Percentiles rank a stretch among this genome's conserved stretches.
Evolutionary conservation across 2,797 vertebrate genomes (phyloP).

Genomic region (Leptodactylus fallax): DNA sequence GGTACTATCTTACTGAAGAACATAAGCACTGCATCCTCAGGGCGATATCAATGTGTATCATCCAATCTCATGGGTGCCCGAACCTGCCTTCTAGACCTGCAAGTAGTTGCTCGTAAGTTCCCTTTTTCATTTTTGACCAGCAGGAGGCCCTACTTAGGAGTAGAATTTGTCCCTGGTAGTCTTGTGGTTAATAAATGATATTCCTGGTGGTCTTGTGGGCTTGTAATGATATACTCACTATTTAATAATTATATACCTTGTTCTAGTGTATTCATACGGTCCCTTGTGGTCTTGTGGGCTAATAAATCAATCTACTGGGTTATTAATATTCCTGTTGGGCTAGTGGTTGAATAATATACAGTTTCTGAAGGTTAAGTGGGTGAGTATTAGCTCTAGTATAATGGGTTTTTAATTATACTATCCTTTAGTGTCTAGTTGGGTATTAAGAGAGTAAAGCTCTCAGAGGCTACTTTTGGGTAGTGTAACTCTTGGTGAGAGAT

Average conservation of each 20-base stretch:
- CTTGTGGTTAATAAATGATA: background rate
- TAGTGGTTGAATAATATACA: background rate
- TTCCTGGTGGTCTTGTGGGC: background rate
- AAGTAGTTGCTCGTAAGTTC: slow-evolving; percentile 93
- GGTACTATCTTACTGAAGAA: slow-evolving; percentile 93
- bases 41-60: slow-evolving; percentile 94
- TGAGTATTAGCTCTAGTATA: too few species aligned
- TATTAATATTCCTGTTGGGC: too few species aligned
- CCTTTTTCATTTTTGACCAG: background rate
- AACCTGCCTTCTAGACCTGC: slow-evolving; percentile 93
- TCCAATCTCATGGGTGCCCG: slow-evolving; percentile 94
- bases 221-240: background rate
- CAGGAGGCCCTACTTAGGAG: too few species aligned
- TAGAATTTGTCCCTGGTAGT: background rate
- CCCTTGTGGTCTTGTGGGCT: background rate
- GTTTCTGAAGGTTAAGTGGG: background rate
- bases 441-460: too few species aligned
- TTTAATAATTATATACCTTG: too few species aligned
- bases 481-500: too few species aligned
- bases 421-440: too few species aligned
- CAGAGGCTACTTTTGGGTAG: too few species aligned
- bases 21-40: slow-evolving; percentile 91
- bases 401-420: too few species aligned
- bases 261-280: too few species aligned
- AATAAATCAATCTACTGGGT: too few species aligned